Conservation (phyloP, 1,140 invertebrate species). For the Drosophila pectinifera region DNA sequence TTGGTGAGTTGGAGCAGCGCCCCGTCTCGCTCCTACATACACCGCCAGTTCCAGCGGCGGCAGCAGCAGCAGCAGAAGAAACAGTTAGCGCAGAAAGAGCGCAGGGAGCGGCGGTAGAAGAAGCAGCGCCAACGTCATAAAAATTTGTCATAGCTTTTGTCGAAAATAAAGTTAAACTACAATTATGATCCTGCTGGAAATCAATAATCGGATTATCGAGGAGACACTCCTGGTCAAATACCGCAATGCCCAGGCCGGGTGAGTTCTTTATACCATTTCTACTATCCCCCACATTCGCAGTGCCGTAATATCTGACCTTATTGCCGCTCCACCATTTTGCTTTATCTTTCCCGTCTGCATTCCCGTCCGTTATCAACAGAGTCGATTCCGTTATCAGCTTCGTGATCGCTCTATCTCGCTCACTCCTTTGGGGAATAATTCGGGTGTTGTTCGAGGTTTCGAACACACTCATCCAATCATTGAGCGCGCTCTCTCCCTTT, state of each 20-base stretch:
- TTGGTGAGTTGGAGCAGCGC: conserved; percentile 69
- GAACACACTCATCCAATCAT: conserved; percentile 53
- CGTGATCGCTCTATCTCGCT: conserved; percentile 17
- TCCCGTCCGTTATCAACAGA: conserved; percentile 56
- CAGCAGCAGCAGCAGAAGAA: conserved; percentile 53
- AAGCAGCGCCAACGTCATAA: conserved; percentile 69
- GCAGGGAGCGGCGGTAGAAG: conserved; percentile 70
- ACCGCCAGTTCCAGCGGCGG: conserved; percentile 38
- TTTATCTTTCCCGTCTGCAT: conserved; percentile 38
- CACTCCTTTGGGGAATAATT: conserved; percentile 19
- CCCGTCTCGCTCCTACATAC: conserved; percentile 61
- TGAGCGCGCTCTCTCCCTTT: conserved; percentile 15
- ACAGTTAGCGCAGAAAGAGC: conserved; percentile 66
- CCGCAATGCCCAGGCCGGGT: conserved; percentile 97
- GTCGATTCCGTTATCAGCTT: conserved; percentile 58
- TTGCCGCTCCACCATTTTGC: conserved; percentile 56
- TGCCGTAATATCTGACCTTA: conserved; percentile 48
- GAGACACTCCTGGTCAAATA: conserved; percentile 97
- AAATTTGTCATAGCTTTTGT: conserved; percentile 70
- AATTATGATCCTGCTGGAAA: conserved; percentile 98
- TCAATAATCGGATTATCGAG: conserved; percentile 99
- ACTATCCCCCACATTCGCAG: conserved; percentile 7
- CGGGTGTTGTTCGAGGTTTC: conserved; percentile 54
- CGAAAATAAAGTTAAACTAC: conserved; percentile 23
- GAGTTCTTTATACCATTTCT: conserved; percentile 86